phyloP scores from a whole-genome alignment of 2,797 vertebrate species.

The Catostomus latipinnis region DNA sequence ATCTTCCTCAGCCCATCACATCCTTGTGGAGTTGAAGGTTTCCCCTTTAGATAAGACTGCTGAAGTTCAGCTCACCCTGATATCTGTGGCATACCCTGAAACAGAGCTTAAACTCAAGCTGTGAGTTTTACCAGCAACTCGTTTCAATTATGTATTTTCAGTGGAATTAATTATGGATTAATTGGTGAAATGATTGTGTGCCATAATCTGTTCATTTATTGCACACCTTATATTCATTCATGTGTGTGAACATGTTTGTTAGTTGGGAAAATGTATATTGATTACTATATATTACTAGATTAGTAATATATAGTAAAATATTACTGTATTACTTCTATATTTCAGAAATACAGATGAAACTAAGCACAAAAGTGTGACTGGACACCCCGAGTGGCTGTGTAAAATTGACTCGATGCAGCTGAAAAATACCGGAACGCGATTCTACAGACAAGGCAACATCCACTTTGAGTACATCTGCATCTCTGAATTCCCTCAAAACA shows the following conservation, averaged over 20 bases:
- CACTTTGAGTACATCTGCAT: constrained; percentile 76
- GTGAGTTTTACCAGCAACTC: constrained; percentile 55
- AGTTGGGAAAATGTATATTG: too few relatives aligned
- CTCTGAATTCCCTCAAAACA: constrained; percentile 67
- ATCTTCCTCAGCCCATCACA: constrained; percentile 72
- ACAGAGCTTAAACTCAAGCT: constrained; percentile 69
- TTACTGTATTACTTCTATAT: not conserved
- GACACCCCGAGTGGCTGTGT: constrained; percentile 70
- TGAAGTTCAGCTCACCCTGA: constrained; percentile 74
- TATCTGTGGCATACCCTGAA: constrained; percentile 48
- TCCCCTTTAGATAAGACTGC: constrained; percentile 73
- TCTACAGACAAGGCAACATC: constrained; percentile 75
- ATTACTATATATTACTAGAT: too few relatives aligned
- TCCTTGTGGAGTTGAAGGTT: constrained; percentile 76
- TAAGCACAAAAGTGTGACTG: constrained; percentile 68
- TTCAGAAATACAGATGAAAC: constrained; percentile 65
- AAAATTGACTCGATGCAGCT: constrained; percentile 72
- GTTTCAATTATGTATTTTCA: not conserved
- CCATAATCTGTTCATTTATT: not conserved
- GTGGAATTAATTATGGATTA: not conserved
- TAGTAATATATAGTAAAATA: too few relatives aligned
- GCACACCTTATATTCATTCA: not conserved
- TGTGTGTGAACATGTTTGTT: not conserved
- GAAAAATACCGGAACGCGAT: constrained; percentile 72
- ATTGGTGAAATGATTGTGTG: not conserved